A percentile compares a stretch with the other conserved stretches of the same genome.
Conservation (phyloP, 2,113 vertebrate genomes). For the Calidris pygmaea region DNA sequence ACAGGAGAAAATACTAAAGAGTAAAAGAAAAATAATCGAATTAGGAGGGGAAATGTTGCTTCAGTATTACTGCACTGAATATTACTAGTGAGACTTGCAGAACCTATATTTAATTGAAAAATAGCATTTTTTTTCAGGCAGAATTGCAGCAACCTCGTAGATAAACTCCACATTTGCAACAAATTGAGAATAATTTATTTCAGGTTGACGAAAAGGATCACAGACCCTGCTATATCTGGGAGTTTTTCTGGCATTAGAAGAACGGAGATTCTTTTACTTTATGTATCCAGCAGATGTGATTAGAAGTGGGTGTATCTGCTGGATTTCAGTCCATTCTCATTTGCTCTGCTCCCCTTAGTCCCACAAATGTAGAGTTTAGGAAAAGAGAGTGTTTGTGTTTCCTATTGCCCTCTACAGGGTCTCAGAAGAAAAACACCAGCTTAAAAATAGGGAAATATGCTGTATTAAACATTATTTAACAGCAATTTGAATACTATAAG, state of each 20-base stretch:
- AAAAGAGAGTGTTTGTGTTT: background rate
- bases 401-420: constrained; percentile 6
- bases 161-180: background rate
- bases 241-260: background rate
- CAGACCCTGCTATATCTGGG: background rate
- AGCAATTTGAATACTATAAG: background rate
- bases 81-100: background rate
- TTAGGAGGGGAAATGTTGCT: background rate
- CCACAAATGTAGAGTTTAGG: background rate
- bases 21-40: background rate
- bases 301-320: background rate
- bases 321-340: background rate
- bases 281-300: background rate
- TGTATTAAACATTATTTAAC: background rate
- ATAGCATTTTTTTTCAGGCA: background rate
- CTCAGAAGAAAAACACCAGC: background rate
- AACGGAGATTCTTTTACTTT: background rate
- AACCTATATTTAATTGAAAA: background rate
- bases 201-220: background rate
- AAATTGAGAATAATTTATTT: background rate
- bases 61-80: background rate
- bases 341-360: background rate
- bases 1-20: background rate
- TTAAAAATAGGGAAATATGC: background rate
- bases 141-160: background rate